phyloP scores from a whole-genome alignment of 1,140 invertebrate species.

The Drosophila pachea region DNA sequence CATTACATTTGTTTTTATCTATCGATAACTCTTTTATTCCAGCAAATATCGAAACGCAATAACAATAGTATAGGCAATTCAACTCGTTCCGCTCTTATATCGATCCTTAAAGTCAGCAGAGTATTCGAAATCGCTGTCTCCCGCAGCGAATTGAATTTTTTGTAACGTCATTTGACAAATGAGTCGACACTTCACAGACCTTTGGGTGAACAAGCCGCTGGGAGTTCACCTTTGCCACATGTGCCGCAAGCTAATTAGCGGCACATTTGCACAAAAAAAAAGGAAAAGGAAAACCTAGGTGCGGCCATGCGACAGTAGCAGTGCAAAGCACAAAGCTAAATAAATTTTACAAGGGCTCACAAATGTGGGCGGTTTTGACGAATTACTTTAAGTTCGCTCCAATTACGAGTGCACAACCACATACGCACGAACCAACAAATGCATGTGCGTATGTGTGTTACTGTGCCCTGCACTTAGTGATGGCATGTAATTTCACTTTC shows the following conservation, averaged over 20 bases:
- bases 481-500: slow-evolving; percentile 51
- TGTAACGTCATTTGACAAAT: neutral
- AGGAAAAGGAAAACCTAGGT: slow-evolving; percentile 27
- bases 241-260: slow-evolving; percentile 57
- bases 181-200: slow-evolving; percentile 18
- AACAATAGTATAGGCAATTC: neutral
- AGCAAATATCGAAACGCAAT: neutral
- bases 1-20: no score
- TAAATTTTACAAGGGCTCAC: slow-evolving; percentile 45
- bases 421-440: neutral
- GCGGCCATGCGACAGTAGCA: slow-evolving; percentile 52
- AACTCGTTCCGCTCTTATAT: neutral
- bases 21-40: no score
- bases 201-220: slow-evolving; percentile 20
- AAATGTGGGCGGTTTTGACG: slow-evolving; percentile 12
- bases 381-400: slow-evolving; percentile 42
- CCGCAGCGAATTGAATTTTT: slow-evolving; percentile 7
- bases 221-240: neutral
- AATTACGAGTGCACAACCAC: slow-evolving; percentile 38
- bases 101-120: slow-evolving; percentile 8
- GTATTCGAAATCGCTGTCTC: neutral
- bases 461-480: slow-evolving; percentile 3
- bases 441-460: slow-evolving; percentile 2
- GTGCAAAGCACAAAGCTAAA: slow-evolving; percentile 47
- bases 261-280: slow-evolving; percentile 49